Evolutionary conservation across 2,888 invertebrate species (phyloP), one percentile per base, ranked within the genome.

Genomic region (Aspidiotus rigidus): DNA sequence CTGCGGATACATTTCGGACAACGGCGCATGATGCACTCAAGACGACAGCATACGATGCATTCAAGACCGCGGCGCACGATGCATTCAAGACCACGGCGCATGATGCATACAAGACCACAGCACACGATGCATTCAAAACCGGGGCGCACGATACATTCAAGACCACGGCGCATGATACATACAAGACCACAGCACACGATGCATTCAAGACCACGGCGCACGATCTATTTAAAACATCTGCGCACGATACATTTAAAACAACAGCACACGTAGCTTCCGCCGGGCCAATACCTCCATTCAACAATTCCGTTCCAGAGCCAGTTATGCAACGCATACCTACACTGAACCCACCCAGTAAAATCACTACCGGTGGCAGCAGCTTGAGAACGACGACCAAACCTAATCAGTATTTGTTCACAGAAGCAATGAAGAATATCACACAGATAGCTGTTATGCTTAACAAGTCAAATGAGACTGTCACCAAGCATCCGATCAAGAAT

Each of bases 401-500:
- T 15, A 28, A 28, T 28, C 28, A 42, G 9, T 57, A 56, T 15
- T 57, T 59, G 42, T 60, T 28, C 8, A 67, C 67, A n/a, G 67
- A 67, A 59, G 28, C 60, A 0, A 49, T 40, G 15, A 67, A 67
- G n/a, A 67, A 67, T 60, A 39, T 67, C 17, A 67, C 67, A 9
- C 67, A 67, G 42, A 67, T 67, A 6, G 67, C 67, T 0, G 40
- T 67, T 42, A 67, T 67, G 67, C n/a, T 67, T n/a, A 67, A 67
- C 39, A 67, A 60, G 60, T 60, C 60, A 7, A 67, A 67, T 49
- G 53, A 60, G 7, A 67, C 67, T 7, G 39, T 39, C 15, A 17
- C 44, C 7, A 55, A 56, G 41, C 7, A 11, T 42, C 16, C 55
- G 7, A 8, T 44, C 7, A 55, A 66, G 16, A 55, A 66, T 17